These are phyloP conservation scores for Pristionchus pacificus DNA, from an alignment of 1,140 invertebrate genomes.

Conservation along the genomic window DNA sequence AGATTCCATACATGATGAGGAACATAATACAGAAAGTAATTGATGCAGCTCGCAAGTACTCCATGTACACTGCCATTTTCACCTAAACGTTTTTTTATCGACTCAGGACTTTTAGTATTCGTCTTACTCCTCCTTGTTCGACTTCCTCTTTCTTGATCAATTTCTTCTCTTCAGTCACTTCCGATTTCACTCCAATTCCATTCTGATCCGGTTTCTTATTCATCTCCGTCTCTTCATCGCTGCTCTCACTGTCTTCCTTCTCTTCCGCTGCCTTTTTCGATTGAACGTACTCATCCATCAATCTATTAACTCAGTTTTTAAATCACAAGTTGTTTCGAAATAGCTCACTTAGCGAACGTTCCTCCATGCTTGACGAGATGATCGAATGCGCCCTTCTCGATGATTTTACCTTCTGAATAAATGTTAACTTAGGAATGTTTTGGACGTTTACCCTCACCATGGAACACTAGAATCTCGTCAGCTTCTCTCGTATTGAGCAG, in stretches of 20 bases:
- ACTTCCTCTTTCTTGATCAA: slow-evolving; percentile 36
- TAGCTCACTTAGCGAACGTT: slow-evolving; percentile 26
- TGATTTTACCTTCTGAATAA: slow-evolving; percentile 32
- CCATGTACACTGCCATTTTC: slow-evolving; percentile 39
- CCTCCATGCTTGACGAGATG: slow-evolving; percentile 25
- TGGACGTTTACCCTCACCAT: slow-evolving; percentile 60
- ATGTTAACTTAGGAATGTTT: slow-evolving; percentile 63
- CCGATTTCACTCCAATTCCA: too few species aligned
- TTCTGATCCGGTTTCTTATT: slow-evolving; percentile 63
- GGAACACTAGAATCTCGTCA: slow-evolving; percentile 45
- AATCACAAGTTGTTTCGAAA: too few species aligned
- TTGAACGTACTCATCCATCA: slow-evolving; percentile 63
- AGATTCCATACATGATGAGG: slow-evolving; percentile 28
- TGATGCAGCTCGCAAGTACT: slow-evolving; percentile 36
- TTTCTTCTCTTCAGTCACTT: slow-evolving; percentile 10
- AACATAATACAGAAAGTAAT: slow-evolving; percentile 36
- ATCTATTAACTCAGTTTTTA: too few species aligned
- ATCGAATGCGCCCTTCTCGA: slow-evolving; percentile 29
- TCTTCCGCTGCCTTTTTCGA: slow-evolving; percentile 47
- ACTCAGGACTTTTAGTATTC: too few species aligned
- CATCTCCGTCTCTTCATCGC: slow-evolving; percentile 44
- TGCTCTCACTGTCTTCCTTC: slow-evolving; percentile 6
- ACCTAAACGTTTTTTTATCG: slow-evolving; percentile 28
- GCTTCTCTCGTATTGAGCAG: slow-evolving; percentile 42
- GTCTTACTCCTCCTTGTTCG: slow-evolving; percentile 36